Conservation (phyloP, 2,797 vertebrate genomes). For the Numenius phaeopus region DNA sequence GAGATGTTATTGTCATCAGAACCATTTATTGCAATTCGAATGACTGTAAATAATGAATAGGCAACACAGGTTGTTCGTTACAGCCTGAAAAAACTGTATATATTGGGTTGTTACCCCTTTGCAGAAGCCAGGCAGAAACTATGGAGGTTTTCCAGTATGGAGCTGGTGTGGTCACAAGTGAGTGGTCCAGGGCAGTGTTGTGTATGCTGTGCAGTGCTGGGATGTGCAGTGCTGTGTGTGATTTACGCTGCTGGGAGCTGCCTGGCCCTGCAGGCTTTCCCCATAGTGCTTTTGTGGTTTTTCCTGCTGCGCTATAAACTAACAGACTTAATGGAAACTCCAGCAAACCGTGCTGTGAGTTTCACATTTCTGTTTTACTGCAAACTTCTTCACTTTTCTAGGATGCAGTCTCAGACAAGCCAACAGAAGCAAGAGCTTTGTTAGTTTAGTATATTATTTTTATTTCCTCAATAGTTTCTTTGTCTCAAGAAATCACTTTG, state of each 20-base stretch:
- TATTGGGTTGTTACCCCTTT: neutral
- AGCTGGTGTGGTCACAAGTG: neutral
- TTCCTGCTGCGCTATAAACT: neutral
- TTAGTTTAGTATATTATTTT: neutral
- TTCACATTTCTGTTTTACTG: neutral
- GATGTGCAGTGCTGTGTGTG: too few species aligned
- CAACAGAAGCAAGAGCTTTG: neutral
- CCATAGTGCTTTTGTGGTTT: neutral
- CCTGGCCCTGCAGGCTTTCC: neutral
- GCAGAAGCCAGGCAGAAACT: neutral
- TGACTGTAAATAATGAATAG: neutral
- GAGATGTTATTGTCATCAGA: neutral
- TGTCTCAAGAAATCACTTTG: neutral
- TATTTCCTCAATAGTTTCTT: neutral
- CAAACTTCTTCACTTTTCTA: neutral
- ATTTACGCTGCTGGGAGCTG: neutral
- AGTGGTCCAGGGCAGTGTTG: neutral
- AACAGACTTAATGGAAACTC: neutral
- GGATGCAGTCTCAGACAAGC: neutral
- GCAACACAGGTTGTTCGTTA: neutral
- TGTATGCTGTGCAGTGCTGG: neutral
- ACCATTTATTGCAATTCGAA: neutral
- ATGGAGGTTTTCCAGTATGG: neutral
- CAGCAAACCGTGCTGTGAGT: neutral
- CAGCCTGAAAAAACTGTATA: neutral